A percentile compares a stretch with the other conserved stretches of the same genome.
phyloP scores from a whole-genome alignment of 2,113 vertebrate species.

The Callithrix jacchus region DNA sequence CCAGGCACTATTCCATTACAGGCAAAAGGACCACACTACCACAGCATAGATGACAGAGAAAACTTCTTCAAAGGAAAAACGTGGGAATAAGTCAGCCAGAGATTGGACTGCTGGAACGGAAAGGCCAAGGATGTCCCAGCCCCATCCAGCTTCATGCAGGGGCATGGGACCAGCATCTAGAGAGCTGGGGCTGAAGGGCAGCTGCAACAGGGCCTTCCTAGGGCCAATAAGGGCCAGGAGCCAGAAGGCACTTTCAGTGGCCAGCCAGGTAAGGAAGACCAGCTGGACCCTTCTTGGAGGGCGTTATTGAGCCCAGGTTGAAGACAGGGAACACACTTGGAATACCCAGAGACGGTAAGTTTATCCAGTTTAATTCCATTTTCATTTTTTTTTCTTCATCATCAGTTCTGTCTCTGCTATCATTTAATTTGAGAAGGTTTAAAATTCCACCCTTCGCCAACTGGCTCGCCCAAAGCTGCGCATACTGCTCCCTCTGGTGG shows the following conservation, averaged over 20 bases:
- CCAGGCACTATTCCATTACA: neutral
- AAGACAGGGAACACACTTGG: neutral
- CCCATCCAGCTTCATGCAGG: neutral
- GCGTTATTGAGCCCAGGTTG: neutral
- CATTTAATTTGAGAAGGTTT: neutral
- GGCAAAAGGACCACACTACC: neutral
- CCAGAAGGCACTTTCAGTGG: neutral
- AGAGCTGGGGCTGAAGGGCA: neutral
- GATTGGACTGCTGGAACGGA: neutral
- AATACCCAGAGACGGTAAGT: neutral
- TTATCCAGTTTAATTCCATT: neutral
- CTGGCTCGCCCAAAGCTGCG: neutral
- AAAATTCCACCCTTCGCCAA: neutral
- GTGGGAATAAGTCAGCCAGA: neutral
- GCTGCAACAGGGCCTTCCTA: neutral
- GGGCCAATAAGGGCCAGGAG: neutral
- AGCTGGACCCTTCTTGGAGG: neutral
- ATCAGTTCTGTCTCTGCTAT: too few relatives aligned
- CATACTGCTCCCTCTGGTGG: neutral
- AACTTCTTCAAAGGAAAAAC: neutral
- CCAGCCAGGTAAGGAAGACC: neutral
- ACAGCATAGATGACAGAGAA: neutral
- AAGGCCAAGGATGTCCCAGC: neutral
- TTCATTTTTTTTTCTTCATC: too few relatives aligned
- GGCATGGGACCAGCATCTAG: neutral